Evolutionary conservation across 1,140 invertebrate genomes (phyloP).

Genomic region (Eufriesea mexicana): DNA sequence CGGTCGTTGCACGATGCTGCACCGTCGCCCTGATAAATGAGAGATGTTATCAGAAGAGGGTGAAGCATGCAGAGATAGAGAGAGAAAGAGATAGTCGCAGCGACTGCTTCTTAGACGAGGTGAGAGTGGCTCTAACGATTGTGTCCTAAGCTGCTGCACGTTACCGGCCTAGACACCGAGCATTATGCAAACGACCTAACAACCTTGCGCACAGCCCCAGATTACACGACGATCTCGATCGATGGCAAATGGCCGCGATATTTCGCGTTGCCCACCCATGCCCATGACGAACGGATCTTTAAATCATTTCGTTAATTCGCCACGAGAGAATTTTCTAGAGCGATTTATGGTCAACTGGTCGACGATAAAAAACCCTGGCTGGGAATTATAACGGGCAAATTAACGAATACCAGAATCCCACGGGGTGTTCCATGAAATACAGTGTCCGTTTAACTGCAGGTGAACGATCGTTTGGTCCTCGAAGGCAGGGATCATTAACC

Average conservation of each 20-base stretch:
- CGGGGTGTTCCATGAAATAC: background rate
- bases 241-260: background rate
- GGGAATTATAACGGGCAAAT: background rate
- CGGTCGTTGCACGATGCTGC: conserved; percentile 62
- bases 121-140: conserved; percentile 61
- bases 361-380: background rate
- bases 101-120: conserved; percentile 56
- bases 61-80: background rate
- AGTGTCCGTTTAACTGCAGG: background rate
- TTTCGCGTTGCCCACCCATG: background rate
- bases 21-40: conserved; percentile 65
- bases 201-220: background rate
- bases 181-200: conserved; percentile 61
- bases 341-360: background rate
- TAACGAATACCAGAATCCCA: background rate
- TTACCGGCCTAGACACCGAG: conserved; percentile 49
- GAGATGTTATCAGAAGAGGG: conserved; percentile 65
- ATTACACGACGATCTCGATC: conserved; percentile 32
- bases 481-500: background rate
- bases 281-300: background rate
- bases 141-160: conserved; percentile 59
- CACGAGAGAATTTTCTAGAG: background rate
- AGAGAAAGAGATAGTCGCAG: conserved; percentile 12
- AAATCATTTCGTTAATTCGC: conserved; percentile 20
- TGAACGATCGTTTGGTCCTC: background rate